phyloP scores from a whole-genome alignment of 2,113 vertebrate species.

The Paedocypris sp. region DNA sequence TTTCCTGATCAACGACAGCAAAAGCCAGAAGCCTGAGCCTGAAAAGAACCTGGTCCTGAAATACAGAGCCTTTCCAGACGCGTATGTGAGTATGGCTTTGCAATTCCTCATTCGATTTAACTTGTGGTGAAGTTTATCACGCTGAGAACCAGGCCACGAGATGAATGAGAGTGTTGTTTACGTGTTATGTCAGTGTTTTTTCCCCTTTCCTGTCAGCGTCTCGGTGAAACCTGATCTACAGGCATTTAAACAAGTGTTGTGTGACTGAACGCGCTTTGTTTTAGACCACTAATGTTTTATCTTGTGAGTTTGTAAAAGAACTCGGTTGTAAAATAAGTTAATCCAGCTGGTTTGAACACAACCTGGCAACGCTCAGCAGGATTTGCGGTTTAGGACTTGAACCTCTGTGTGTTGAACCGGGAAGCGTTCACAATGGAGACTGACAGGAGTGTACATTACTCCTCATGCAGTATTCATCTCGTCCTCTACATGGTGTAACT shows the following conservation, averaged over 20 bases:
- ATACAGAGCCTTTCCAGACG: constrained; percentile 52
- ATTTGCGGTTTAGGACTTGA: background rate
- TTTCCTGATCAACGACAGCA: constrained; percentile 1
- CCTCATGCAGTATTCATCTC: constrained; percentile 27
- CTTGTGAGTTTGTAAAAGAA: no score
- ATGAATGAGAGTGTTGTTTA: constrained; percentile 1
- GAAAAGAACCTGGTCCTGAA: constrained; percentile 31
- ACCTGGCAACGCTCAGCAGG: background rate
- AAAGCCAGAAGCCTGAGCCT: constrained; percentile 21
- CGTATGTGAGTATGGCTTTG: constrained; percentile 64
- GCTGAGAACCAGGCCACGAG: background rate
- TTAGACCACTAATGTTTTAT: background rate
- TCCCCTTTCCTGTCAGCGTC: background rate
- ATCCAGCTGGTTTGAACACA: background rate
- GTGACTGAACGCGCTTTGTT: background rate
- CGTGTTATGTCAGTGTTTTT: background rate
- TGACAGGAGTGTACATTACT: constrained; percentile 22
- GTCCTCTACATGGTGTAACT: background rate
- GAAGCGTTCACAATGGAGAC: constrained; percentile 6
- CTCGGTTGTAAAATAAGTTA: no score
- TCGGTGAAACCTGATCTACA: background rate
- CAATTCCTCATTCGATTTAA: no score
- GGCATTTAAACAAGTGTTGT: background rate
- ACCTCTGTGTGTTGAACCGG: constrained; percentile 3
- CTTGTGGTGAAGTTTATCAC: background rate